Base-by-base conservation (phyloP, 2,113 vertebrate species). In the Bucco capensis region DNA sequence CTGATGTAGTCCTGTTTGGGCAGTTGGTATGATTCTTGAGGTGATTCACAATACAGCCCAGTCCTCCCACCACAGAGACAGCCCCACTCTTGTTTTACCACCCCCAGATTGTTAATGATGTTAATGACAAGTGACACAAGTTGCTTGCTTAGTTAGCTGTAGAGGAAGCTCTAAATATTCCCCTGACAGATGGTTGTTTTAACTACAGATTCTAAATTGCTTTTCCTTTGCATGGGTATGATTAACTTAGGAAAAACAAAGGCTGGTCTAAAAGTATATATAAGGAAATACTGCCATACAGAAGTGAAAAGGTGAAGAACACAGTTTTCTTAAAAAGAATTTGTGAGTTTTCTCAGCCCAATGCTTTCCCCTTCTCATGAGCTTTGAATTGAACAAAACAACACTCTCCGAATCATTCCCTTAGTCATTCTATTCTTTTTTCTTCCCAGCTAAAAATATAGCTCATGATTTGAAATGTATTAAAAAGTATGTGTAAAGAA, bases 1-100 rank as follows among this genome's bases (percentile, higher is more conserved):
- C 23, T 81, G 38, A 25, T 3, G 0, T 7, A 46, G 6, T 18
- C 19, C 14, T 85, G 5, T 46, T 65, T 64, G 58, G 44, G 30
- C 24, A 67, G 15, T 3, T 10, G 8, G 8, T 30, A 1, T 12
- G 30, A 18, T 35, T 37, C 13, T 66, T 18, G 51, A 64, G 28
- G 38, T 0, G 0, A 49, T n/a, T 50, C 1, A 1, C 40, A 53
- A 0, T 2, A 15, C 14, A 86, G 24, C 14, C 53, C 22, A 12
- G 13, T 78, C 24, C n/a, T 86, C 50, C 53, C 27, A n/a, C 25
- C 4, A 19, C 31, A 25, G 12, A 47, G 47, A 49, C 0, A 1
- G 58, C 27, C 40, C 11, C 21, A 6, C 10, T 21, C 7, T 11
- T 33, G 18, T 44, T 85, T 50, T 27, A 8, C 50, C 23, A 47